Base-by-base conservation (phyloP, 2,797 vertebrate species). In the Ptychadena robeensis region DNA sequence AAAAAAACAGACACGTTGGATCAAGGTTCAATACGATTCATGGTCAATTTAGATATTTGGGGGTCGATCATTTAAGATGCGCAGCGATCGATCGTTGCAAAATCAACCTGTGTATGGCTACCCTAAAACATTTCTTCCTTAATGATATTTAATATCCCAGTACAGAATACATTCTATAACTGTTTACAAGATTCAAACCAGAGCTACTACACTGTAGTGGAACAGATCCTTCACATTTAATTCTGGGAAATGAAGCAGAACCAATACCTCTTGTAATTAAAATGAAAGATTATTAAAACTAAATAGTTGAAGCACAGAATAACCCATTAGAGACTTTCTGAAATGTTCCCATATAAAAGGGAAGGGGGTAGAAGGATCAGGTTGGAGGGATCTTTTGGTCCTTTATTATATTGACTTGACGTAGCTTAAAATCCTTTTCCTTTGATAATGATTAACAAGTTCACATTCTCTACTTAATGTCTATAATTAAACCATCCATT, bases 401-500 rank as follows among this genome's bases (percentile, higher is more conserved):
- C 65, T 37, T 71, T 67, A 44, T 76, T 76, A 64, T 82, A 82
- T 71, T 65, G 66, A 82, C 59, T 69, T 82, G 53, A 74, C 53
- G 22, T 63, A 15, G 67, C 61, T 79, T 79, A 5, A 79, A 84
- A 79, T 79, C 71, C 44, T 44, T 84, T 79, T 35, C 69, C 68
- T 84, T 74, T 84, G 70, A 84, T 74, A 79, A 84, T 80, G 76
- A 84, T 79, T 79, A 84, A 84, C 69, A 79, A 73, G 82, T 84
- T 84, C 76, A 79, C 22, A 74, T 61, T 84, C 44, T 65, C 70
- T 14, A 69, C 82, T 84, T 80, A 84, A 84, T 79, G 64, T 38
- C 82, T 84, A 80, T 84, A 79, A 84, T 84, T 84, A 84, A 79
- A 84, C 63, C 48, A 80, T 74, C 70, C 63, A 79, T 80, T 84